phyloP scores from a whole-genome alignment of 2,797 vertebrate species.

The Tapirus indicus region DNA sequence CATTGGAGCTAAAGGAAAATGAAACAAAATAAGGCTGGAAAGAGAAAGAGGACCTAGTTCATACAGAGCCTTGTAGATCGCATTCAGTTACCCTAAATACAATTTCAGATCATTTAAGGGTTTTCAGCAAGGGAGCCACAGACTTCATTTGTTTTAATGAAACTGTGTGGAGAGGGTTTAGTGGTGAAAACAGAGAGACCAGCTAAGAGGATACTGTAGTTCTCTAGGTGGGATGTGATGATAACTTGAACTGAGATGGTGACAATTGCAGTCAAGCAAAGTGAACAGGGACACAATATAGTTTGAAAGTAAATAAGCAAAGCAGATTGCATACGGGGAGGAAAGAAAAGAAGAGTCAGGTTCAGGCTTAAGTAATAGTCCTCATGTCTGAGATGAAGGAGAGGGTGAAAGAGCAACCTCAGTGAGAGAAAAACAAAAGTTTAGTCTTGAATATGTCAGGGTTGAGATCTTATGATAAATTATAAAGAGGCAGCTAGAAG shows the following conservation, averaged over 20 bases:
- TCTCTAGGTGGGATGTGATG: not conserved
- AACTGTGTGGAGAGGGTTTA: not conserved
- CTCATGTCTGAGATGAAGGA: not conserved
- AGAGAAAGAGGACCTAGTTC: not conserved
- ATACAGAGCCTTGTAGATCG: not conserved
- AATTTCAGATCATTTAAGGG: not conserved
- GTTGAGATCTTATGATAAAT: not conserved
- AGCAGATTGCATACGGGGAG: not conserved
- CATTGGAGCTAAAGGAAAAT: not conserved
- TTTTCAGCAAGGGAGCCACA: not conserved
- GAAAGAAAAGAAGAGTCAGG: not conserved
- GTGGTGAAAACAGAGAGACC: not conserved
- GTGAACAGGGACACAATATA: not conserved
- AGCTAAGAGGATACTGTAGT: not conserved
- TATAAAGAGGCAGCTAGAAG: not conserved
- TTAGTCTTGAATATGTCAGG: not conserved
- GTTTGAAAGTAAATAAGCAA: not conserved
- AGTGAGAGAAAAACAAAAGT: not conserved
- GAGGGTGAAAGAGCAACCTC: not conserved
- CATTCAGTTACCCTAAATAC: not conserved
- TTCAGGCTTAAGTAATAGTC: not conserved
- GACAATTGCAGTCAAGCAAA: not conserved
- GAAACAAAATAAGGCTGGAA: not conserved
- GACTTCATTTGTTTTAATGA: not conserved
- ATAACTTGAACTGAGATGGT: not conserved